These are phyloP conservation scores for Carabus problematicus DNA, from an alignment of 2,888 invertebrate species.

Conservation along the genomic window DNA sequence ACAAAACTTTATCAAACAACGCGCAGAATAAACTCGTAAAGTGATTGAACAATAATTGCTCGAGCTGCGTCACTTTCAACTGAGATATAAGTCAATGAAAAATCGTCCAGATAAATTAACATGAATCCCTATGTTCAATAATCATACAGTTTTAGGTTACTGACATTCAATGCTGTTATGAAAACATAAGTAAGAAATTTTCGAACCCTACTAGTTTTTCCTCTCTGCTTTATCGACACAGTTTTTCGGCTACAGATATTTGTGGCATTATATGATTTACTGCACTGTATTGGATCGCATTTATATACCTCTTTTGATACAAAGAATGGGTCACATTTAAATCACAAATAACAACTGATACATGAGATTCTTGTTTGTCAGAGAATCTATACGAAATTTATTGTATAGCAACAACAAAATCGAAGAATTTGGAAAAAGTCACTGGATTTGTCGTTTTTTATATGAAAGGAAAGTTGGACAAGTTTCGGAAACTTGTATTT, in stretches of 20 bases:
- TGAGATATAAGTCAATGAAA: too few species aligned
- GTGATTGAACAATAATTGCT: slow-evolving; percentile 4
- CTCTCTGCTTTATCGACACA: too few species aligned
- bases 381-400: slow-evolving; percentile 24
- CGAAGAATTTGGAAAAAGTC: neutral
- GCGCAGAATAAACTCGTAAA: slow-evolving; percentile 22
- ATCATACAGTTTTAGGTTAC: too few species aligned
- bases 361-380: slow-evolving; percentile 35
- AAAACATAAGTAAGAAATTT: too few species aligned
- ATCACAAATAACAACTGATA: slow-evolving; percentile 35
- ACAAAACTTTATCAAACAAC: slow-evolving; percentile 16
- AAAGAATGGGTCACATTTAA: slow-evolving; percentile 28
- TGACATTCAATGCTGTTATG: too few species aligned
- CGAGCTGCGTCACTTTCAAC: too few species aligned
- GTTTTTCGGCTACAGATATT: too few species aligned
- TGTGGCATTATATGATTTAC: too few species aligned
- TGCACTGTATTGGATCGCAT: neutral
- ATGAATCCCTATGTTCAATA: too few species aligned
- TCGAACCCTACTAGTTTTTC: too few species aligned
- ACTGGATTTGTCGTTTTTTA: neutral
- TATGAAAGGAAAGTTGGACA: neutral
- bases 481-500: neutral
- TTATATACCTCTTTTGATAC: slow-evolving; percentile 23
- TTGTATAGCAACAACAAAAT: neutral
- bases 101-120: too few species aligned